A percentile compares a stretch with the other conserved stretches of the same genome.
phyloP scores from a whole-genome alignment of 2,888 invertebrate genomes.

The Drosophila bunnanda region DNA sequence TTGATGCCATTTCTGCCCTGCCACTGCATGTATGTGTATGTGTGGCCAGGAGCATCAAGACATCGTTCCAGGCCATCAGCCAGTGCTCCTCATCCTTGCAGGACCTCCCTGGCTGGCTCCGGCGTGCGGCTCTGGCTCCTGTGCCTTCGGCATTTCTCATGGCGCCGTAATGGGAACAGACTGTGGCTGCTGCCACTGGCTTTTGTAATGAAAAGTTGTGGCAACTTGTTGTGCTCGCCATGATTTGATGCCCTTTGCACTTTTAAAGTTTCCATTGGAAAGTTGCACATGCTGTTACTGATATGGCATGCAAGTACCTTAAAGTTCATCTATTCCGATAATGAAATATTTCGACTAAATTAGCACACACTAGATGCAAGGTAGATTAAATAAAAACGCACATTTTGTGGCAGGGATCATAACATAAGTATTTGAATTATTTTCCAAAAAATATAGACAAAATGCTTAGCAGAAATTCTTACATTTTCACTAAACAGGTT shows the following conservation, averaged over 20 bases:
- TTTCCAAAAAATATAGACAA: not conserved
- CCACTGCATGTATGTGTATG: constrained; percentile 23
- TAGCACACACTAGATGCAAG: not conserved
- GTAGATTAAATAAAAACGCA: not conserved
- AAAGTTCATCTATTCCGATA: constrained; percentile 10
- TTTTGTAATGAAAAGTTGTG: constrained; percentile 70
- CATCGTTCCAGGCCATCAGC: constrained; percentile 39
- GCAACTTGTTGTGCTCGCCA: constrained; percentile 50
- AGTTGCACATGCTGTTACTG: constrained; percentile 25
- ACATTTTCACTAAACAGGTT: not conserved
- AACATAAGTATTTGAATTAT: not conserved
- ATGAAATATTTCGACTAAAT: constrained; percentile 11
- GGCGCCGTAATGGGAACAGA: constrained; percentile 33
- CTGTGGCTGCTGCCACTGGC: constrained; percentile 52
- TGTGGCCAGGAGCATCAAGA: constrained; percentile 44
- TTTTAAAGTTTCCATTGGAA: constrained; percentile 45
- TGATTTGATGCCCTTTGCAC: constrained; percentile 50
- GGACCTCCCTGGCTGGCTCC: constrained; percentile 4
- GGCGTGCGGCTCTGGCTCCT: not conserved
- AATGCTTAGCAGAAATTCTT: not conserved
- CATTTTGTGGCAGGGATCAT: not conserved
- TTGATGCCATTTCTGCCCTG: constrained; percentile 30
- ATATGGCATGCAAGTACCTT: constrained; percentile 10
- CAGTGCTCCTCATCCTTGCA: constrained; percentile 19
- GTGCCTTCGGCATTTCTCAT: constrained; percentile 27